These are phyloP conservation scores for Hypocryptadius cinnamomeus DNA, from an alignment of 2,113 vertebrate species.

Conservation along the genomic window DNA sequence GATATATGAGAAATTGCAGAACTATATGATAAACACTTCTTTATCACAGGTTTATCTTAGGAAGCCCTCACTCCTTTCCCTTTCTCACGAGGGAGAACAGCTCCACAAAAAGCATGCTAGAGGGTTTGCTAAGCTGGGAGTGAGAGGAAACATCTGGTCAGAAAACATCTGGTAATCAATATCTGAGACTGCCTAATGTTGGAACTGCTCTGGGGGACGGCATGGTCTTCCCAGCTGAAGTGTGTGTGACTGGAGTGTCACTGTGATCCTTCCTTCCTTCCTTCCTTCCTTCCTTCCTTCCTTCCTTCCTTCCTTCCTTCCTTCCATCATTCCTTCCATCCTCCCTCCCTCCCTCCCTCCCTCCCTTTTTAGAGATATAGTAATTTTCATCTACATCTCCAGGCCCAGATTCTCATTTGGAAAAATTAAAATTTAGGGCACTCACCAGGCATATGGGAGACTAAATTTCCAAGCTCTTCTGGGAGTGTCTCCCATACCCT, in stretches of 20 bases:
- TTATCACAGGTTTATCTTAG: background rate
- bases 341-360: background rate
- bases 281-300: background rate
- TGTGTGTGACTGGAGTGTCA: background rate
- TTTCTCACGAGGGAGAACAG: background rate
- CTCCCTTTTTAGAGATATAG: background rate
- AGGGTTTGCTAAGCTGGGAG: background rate
- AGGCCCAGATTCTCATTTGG: background rate
- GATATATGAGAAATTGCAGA: background rate
- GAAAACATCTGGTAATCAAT: background rate
- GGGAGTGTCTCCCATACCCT: background rate
- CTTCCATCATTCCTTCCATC: background rate
- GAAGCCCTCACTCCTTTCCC: background rate
- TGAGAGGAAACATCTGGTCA: background rate
- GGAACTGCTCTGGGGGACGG: background rate
- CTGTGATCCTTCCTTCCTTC: background rate
- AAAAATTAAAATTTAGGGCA: background rate
- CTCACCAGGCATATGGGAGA: background rate
- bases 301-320: background rate
- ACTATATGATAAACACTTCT: background rate
- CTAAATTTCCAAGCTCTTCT: background rate
- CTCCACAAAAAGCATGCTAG: background rate
- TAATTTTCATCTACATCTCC: background rate
- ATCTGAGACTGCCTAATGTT: background rate
- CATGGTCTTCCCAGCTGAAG: background rate